Evolutionary conservation across 2,797 vertebrate genomes (phyloP), one percentile per base, ranked within the genome.

Genomic region (Phrynocephalus guinanensis): DNA sequence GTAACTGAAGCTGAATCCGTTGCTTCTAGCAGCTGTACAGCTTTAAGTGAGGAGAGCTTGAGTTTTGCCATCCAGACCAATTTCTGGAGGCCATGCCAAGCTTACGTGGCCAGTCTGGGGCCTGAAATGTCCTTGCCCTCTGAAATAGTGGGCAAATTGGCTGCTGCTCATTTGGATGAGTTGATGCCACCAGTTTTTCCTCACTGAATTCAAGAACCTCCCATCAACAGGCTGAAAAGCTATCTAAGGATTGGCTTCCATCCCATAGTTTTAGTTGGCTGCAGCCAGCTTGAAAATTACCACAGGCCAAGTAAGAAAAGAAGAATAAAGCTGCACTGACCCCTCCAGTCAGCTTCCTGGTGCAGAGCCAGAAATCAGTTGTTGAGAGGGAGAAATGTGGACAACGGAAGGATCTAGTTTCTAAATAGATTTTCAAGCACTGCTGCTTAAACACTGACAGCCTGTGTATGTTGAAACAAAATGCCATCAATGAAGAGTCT

Each of bases 371-470:
- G 78, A 77, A 84, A 89, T 91, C 90, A 52, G 50, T 87, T 80
- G 76, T 68, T 79, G 38, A 52, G 92, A 90, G 87, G 88, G 89
- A 92, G 91, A 88, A 86, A 94, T 56, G 73, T 22, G 56, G 81
- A 28, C 7, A 20, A 83, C 30, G 90, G 28, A 52, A 82, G 84
- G 87, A 93, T 80, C 87, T 90, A 22, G 28, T 90, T 92, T 81
- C 48, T 91, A 79, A 92, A 56, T 63, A 76, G 83, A 85, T 92
- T 71, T 86, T 89, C 92, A 90, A 86, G 91, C 85, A 82, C 88
- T 87, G 84, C 80, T 89, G 84, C 72, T 91, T 86, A 86, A 89
- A 91, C 87, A 68, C 66, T 79, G 80, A 24, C 56, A 9, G 86
- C 10, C 50, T 84, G 73, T 91, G 79, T 71, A 0, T 63, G 26